Evolutionary conservation across 2,113 vertebrate species (phyloP), one percentile per base, ranked within the genome.

Genomic region (Rutilus rutilus): DNA sequence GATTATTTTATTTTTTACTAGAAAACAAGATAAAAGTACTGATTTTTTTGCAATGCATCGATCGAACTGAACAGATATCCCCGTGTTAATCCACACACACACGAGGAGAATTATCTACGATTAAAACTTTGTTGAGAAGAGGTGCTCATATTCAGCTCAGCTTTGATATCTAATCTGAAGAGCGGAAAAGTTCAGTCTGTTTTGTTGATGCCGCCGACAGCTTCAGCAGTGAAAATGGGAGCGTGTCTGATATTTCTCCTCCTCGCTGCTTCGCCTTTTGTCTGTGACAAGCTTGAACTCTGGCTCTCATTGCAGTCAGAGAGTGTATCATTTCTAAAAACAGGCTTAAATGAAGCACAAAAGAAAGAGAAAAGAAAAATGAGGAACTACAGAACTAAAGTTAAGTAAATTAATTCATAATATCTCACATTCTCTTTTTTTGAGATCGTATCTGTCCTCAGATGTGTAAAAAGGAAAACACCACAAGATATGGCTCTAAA

Each of bases 381-480:
- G 91, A 85, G 10, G 80, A 91, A 90, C 89, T 89, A 89, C 85
- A 85, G 86, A 93, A 91, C 88, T 91, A 90, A 93, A 95, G 87
- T 93, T 67, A 73, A 83, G 81, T 93, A 90, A 94, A 95, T 95
- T 92, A 95, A 95, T 96, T 94, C 90, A 91, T 92, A 87, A 88
- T 92, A 89, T 92, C 94, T 93, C 92, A 82, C 85, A 69, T 90
- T 90, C 89, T 67, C 23, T 71, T 59, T 86, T 90, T 82, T 85
- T 60, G 81, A 92, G 93, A 95, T 96, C 90, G 79, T 91, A 95
- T 96, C 95, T 91, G 88, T 90, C 91, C 85, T 94, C 91, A 94
- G 94, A 95, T 95, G 92, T 95, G 92, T 93, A 90, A 91, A 94
- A 94, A 94, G 92, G 89, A 93, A 95, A 93, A 91, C 91, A 91